A percentile compares a stretch with the other conserved stretches of the same genome.
Evolutionary conservation across 2,888 invertebrate species (phyloP).

Genomic region (Habrosyne pyritoides): DNA sequence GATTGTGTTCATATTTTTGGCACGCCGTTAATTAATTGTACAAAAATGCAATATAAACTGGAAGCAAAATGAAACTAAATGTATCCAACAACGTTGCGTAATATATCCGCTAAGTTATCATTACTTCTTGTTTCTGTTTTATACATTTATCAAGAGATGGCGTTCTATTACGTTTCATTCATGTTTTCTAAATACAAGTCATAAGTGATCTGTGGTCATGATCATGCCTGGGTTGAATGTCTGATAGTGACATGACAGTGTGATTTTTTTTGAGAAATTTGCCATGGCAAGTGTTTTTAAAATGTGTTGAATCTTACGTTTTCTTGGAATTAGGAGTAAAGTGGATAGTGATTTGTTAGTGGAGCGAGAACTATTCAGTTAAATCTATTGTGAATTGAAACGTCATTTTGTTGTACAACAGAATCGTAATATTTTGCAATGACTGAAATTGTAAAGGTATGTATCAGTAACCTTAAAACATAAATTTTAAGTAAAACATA

Average conservation of each 20-base stretch:
- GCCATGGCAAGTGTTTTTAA: conserved; percentile 27
- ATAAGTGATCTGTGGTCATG: conserved; percentile 25
- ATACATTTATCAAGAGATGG: neutral
- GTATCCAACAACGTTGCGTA: no score
- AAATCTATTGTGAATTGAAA: conserved; percentile 31
- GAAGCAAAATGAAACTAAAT: no score
- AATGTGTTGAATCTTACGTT: conserved; percentile 31
- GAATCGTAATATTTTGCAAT: conserved; percentile 52
- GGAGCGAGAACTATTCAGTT: conserved; percentile 16
- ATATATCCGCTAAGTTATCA: no score
- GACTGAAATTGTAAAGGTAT: conserved; percentile 55
- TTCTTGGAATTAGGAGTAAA: conserved; percentile 19
- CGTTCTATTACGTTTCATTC: neutral
- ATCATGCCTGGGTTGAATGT: conserved; percentile 64
- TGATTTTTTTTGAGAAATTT: conserved; percentile 53
- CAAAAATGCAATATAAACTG: no score
- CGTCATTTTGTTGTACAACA: conserved; percentile 37
- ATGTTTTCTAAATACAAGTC: neutral
- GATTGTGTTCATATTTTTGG: no score
- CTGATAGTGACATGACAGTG: conserved; percentile 63
- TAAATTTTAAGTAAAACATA: no score
- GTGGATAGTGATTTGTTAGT: conserved; percentile 10
- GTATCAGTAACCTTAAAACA: conserved; percentile 17
- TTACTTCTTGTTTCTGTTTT: no score
- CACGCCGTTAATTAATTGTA: no score